A percentile compares a stretch with the other conserved stretches of the same genome.
Evolutionary conservation across 2,113 vertebrate genomes (phyloP).

Genomic region (Entomyzon cyanotis): DNA sequence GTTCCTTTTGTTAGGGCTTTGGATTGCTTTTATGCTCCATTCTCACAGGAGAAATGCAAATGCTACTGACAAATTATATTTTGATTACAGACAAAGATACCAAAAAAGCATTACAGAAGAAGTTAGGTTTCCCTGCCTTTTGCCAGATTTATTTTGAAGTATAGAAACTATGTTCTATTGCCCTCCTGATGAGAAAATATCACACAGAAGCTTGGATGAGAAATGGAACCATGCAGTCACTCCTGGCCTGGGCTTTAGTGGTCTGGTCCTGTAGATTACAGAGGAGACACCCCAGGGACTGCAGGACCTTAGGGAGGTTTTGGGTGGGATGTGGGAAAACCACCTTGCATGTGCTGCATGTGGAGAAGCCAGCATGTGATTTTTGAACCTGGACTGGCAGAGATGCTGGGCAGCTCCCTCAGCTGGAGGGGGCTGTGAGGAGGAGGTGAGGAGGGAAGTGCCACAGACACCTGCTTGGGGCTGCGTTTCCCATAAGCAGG

Average conservation of each 20-base stretch:
- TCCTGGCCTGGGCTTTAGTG: not conserved
- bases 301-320: not conserved
- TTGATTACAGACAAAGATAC: not conserved
- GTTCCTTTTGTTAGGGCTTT: slow-evolving; percentile 5
- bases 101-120: not conserved
- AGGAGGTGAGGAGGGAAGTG: not conserved
- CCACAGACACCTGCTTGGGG: accelerated
- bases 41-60: slow-evolving; percentile 11
- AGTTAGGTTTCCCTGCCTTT: not conserved
- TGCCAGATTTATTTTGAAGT: not conserved
- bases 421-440: not conserved
- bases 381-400: not conserved
- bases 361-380: accelerated
- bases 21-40: not conserved
- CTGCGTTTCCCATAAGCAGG: not conserved
- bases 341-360: accelerated
- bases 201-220: not conserved
- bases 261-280: not conserved
- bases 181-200: not conserved
- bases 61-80: not conserved
- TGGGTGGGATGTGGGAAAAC: not conserved
- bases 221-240: not conserved
- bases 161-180: not conserved
- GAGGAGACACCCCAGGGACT: not conserved
- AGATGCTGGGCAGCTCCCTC: not conserved